phyloP scores from a whole-genome alignment of 2,888 invertebrate species.

The Epinotia brunnichana region DNA sequence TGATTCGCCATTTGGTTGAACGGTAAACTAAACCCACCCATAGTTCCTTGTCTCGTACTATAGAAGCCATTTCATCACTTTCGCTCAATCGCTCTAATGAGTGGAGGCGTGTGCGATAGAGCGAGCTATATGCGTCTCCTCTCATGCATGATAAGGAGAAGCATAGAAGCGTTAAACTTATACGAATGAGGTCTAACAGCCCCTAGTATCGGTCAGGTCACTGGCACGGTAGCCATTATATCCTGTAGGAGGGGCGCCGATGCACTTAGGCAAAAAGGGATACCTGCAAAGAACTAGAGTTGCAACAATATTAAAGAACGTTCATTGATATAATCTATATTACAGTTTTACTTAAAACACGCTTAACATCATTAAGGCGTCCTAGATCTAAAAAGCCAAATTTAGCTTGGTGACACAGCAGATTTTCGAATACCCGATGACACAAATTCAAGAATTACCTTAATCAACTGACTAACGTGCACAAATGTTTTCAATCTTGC shows the following conservation, averaged over 20 bases:
- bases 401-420: neutral
- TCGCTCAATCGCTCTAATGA: slow-evolving; percentile 24
- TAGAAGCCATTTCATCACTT: slow-evolving; percentile 18
- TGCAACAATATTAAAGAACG: neutral
- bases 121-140: slow-evolving; percentile 20
- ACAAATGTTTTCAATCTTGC: slow-evolving; percentile 3
- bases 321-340: neutral
- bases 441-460: neutral
- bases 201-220: slow-evolving; percentile 11
- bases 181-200: slow-evolving; percentile 26
- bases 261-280: neutral
- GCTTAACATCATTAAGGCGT: too few species aligned
- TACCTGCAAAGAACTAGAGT: neutral
- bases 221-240: slow-evolving; percentile 24
- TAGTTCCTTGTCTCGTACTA: neutral
- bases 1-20: too few species aligned
- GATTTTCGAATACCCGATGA: neutral
- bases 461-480: neutral
- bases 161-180: slow-evolving; percentile 24
- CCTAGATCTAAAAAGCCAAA: neutral
- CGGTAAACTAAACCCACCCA: neutral
- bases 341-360: neutral
- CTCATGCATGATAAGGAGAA: slow-evolving; percentile 18
- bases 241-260: neutral
- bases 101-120: slow-evolving; percentile 20